Conservation (phyloP, 2,888 invertebrate genomes). For the Bruchidius siliquastri region DNA sequence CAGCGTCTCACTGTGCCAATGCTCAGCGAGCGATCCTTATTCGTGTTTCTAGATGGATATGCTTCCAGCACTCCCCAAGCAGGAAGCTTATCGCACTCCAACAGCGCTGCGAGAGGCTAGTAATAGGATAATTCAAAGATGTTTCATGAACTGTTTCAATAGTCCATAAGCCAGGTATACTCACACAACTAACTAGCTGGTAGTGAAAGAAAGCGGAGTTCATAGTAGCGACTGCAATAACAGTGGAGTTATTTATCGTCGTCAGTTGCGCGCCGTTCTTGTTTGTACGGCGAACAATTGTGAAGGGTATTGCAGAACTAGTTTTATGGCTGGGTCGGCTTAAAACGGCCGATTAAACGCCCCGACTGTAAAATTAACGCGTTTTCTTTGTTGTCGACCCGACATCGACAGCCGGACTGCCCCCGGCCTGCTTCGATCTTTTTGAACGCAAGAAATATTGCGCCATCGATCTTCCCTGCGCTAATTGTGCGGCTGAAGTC, state of each 20-base stretch:
- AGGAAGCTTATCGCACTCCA: too few species aligned
- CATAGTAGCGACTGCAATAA: too few species aligned
- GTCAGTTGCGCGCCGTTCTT: constrained; percentile 11
- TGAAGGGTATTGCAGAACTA: constrained; percentile 16
- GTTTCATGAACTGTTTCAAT: too few species aligned
- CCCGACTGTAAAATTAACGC: constrained; percentile 31
- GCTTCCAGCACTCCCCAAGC: too few species aligned
- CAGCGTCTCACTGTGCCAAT: too few species aligned
- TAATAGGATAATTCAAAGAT: too few species aligned
- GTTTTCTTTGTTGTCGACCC: constrained; percentile 27
- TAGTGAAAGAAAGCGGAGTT: background rate
- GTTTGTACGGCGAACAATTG: constrained; percentile 9
- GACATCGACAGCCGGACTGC: background rate
- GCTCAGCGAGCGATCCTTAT: too few species aligned
- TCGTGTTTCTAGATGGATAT: too few species aligned
- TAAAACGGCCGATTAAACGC: constrained; percentile 26
- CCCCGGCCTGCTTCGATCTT: constrained; percentile 22
- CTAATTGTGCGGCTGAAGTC: constrained; percentile 40
- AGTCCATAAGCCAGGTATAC: too few species aligned
- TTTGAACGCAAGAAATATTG: constrained; percentile 34
- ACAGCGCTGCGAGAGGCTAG: too few species aligned
- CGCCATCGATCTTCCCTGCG: constrained; percentile 40
- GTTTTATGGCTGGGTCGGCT: constrained; percentile 14
- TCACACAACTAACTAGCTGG: background rate
- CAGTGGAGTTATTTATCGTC: constrained; percentile 7